Conservation (phyloP, 2,113 vertebrate genomes). For the Oenanthe melanoleuca region DNA sequence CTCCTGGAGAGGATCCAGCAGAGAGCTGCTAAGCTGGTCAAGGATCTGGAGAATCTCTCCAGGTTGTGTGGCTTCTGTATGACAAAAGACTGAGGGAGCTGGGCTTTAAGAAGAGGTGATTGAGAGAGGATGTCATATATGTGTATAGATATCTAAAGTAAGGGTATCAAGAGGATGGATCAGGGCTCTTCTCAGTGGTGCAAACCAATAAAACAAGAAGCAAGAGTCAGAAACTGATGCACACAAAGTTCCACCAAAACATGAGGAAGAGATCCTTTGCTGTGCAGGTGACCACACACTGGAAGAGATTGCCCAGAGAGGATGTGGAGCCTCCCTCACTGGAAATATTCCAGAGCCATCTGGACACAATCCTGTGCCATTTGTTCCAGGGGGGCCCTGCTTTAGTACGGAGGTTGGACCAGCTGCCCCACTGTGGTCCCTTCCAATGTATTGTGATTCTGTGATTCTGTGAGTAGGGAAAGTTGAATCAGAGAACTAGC, state of each 20-base stretch:
- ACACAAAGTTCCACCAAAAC: background rate
- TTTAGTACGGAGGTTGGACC: background rate
- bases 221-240: background rate
- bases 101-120: too few species aligned
- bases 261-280: background rate
- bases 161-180: background rate
- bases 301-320: background rate
- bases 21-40: background rate
- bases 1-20: background rate
- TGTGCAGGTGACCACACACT: background rate
- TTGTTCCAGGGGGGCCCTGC: background rate
- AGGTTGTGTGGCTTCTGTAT: background rate
- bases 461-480: background rate
- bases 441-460: background rate
- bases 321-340: background rate
- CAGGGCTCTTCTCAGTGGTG: background rate
- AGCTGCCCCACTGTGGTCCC: background rate
- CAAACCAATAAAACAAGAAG: background rate
- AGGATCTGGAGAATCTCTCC: background rate
- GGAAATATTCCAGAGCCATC: background rate
- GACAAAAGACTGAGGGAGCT: background rate
- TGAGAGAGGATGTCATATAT: background rate
- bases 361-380: background rate
- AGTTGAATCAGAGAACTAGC: slow-evolving; percentile 2
- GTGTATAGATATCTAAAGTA: background rate